Evolutionary conservation across 2,888 invertebrate genomes (phyloP), one percentile per base, ranked within the genome.

Genomic region (Hydroisotoma schaefferi): DNA sequence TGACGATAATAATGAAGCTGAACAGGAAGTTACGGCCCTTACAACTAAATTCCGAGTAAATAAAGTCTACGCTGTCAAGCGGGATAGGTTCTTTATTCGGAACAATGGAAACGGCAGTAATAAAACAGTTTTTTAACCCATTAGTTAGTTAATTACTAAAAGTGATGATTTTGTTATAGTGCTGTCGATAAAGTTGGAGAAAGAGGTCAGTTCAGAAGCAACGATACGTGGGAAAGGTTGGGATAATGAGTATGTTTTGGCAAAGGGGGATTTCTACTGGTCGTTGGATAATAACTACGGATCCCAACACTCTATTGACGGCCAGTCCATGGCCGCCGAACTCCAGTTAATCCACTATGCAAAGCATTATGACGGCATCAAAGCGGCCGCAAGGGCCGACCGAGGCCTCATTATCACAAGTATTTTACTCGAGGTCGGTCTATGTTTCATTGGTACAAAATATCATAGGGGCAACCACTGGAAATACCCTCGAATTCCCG

Each of bases 331-430:
- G 26, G 54, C 68, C 1, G 55, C 67, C 15, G 66, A 69, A 44
- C 27, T 69, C 26, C 66, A 66, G 33, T 49, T 67, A 2, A 55
- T 69, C 18, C 68, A 69, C 37, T 69, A 55, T 52, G 38, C 53
- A 3, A 66, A 61, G 47, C 28, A 40, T 22, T 27, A 49, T 18
- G 33, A 29, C 10, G 52, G 28, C 12, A 26, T 66, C 15, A 51
- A 52, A 20, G 48, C 26, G 2, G 68, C 66, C 1, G 47, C 63
- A 1, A 33, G 20, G 2, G 2, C 37, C 1, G 48, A 44, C 18
- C 52, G 60, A 37, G 68, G 68, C 8, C 43, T 69, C 28, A 43
- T 69, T 8, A 54, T 69, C 0, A 27, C 61, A 2, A 56, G 58
- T 29, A 44, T 65, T 33, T 25, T 69, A 20, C 67, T 63, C 49